Evolutionary conservation across 2,113 vertebrate species (phyloP).

Genomic region (Neogale vison): DNA sequence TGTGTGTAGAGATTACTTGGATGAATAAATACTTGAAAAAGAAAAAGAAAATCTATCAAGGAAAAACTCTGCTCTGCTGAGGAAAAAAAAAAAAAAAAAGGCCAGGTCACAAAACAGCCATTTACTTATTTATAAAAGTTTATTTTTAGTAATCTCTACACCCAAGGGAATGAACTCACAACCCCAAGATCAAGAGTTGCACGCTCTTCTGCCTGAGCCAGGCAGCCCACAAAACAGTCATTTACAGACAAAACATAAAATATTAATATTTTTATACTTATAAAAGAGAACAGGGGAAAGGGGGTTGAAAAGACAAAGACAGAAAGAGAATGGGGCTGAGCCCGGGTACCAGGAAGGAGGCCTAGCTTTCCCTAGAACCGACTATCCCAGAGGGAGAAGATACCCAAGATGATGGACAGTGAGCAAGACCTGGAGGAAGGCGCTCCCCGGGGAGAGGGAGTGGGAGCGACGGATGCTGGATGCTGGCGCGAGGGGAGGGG

Average conservation of each 20-base stretch:
- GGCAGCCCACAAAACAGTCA: background rate
- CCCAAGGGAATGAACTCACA: background rate
- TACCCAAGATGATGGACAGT: background rate
- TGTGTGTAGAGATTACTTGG: background rate
- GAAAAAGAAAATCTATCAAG: background rate
- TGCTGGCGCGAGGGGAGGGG: background rate
- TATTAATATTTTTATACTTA: slow-evolving; percentile 37
- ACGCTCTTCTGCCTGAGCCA: background rate
- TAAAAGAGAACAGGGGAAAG: background rate
- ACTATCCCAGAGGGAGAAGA: background rate
- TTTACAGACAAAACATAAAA: slow-evolving; percentile 37
- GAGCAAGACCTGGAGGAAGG: background rate
- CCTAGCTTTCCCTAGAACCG: background rate
- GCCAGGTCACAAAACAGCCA: background rate
- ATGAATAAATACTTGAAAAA: background rate
- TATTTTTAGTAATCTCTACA: background rate
- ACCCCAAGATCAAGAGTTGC: background rate
- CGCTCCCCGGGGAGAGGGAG: background rate
- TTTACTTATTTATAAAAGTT: background rate
- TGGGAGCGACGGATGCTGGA: background rate
- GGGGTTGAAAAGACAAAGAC: background rate
- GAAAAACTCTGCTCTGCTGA: background rate
- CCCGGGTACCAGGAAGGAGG: background rate
- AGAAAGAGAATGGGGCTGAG: background rate
- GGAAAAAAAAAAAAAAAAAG: fast-evolving